Evolutionary conservation across 2,113 vertebrate species (phyloP).

Genomic region (Sinocyclocheilus rhinocerous): DNA sequence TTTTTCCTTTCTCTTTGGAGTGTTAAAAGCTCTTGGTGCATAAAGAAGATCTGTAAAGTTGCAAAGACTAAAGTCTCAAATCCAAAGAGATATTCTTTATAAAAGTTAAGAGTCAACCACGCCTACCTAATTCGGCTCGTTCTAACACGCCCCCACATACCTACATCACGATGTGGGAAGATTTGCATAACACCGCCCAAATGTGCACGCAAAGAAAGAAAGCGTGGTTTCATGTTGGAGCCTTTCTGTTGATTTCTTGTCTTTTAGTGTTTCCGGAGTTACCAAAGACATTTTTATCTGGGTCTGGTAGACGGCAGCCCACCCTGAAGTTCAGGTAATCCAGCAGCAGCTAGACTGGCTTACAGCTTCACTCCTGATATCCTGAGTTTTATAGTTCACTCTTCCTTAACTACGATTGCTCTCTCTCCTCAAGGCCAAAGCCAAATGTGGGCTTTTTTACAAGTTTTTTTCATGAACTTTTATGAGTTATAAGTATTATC

Average conservation of each 20-base stretch:
- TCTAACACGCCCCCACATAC: too few relatives aligned
- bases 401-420: not conserved
- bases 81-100: too few relatives aligned
- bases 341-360: slow-evolving; percentile 25
- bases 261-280: slow-evolving; percentile 56
- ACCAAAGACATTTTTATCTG: not conserved
- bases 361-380: slow-evolving; percentile 36
- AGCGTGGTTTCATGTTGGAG: too few relatives aligned
- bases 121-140: too few relatives aligned
- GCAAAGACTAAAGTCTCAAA: too few relatives aligned
- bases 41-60: too few relatives aligned
- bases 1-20: too few relatives aligned
- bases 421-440: slow-evolving; percentile 9
- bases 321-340: slow-evolving; percentile 49
- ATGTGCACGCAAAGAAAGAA: too few relatives aligned
- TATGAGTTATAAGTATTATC: slow-evolving; percentile 34
- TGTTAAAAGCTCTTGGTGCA: too few relatives aligned
- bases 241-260: not conserved
- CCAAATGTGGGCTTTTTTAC: not conserved
- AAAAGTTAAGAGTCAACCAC: too few relatives aligned
- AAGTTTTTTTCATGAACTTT: slow-evolving; percentile 5
- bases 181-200: too few relatives aligned
- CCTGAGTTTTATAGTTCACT: slow-evolving; percentile 25
- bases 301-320: slow-evolving; percentile 14
- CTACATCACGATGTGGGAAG: too few relatives aligned